Percentiles rank a stretch among this genome's conserved stretches.
These are phyloP conservation scores for Carollia perspicillata DNA, from an alignment of 2,113 vertebrate species.

Conservation along the genomic window DNA sequence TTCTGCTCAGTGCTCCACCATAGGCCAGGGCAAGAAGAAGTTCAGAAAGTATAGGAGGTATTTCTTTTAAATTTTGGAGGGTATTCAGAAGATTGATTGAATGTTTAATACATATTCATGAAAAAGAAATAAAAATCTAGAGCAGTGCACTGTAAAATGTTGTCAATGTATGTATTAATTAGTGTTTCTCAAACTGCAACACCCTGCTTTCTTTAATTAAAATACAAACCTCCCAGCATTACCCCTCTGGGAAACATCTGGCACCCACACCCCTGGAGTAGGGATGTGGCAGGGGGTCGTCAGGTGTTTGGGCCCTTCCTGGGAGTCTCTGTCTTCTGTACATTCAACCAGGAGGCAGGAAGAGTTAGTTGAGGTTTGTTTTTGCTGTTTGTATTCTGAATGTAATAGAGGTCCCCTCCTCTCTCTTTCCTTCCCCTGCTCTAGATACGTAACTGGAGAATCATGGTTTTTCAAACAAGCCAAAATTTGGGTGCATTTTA, in stretches of 20 bases:
- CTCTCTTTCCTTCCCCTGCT: background rate
- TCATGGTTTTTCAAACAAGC: background rate
- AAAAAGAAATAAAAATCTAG: background rate
- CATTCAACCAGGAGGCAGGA: background rate
- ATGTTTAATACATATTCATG: background rate
- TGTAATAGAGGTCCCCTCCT: background rate
- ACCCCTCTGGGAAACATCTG: background rate
- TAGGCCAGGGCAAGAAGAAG: background rate
- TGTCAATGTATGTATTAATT: background rate
- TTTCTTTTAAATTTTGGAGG: background rate
- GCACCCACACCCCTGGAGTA: background rate
- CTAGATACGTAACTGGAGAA: background rate
- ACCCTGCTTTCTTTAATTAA: background rate
- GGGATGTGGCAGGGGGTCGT: background rate
- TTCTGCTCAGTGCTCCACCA: background rate
- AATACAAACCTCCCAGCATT: background rate
- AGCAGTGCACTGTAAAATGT: background rate
- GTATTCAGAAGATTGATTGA: background rate
- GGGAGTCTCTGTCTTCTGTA: background rate
- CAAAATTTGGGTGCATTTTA: background rate
- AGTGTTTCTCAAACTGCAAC: background rate
- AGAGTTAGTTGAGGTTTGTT: background rate
- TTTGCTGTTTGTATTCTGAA: background rate
- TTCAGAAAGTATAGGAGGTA: background rate
- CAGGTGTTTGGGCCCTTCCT: background rate